Evolutionary conservation across 2,888 invertebrate genomes (phyloP).

Genomic region (Limenitis camilla): DNA sequence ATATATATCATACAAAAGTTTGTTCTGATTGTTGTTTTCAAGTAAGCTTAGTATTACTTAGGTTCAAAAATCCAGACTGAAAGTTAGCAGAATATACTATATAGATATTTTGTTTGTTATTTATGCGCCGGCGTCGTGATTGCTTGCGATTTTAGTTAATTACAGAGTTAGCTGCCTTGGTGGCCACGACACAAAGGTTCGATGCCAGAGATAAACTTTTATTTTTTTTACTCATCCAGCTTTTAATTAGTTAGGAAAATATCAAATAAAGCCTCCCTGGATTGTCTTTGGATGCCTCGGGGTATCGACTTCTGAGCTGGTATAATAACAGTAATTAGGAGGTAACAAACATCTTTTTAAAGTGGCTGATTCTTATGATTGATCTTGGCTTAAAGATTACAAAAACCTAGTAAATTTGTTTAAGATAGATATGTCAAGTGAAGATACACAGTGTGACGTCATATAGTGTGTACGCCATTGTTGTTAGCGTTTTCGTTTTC

Average conservation of each 20-base stretch:
- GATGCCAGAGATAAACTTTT: slow-evolving; percentile 72
- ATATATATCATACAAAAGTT: no score
- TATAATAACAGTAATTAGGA: slow-evolving; percentile 3
- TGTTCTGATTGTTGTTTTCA: no score
- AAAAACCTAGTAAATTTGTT: no score
- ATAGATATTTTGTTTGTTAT: slow-evolving; percentile 9
- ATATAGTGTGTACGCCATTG: no score
- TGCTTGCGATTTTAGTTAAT: slow-evolving; percentile 60
- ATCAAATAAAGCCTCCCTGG: slow-evolving; percentile 68
- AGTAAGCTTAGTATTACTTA: no score
- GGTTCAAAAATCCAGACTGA: not conserved
- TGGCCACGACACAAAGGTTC: slow-evolving; percentile 70
- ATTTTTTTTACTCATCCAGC: slow-evolving; percentile 69
- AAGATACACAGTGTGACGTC: no score
- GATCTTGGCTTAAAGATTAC: no score
- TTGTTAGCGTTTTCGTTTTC: no score
- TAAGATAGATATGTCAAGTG: no score
- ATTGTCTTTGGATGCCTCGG: slow-evolving; percentile 62
- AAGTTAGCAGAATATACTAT: not conserved
- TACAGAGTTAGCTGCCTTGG: slow-evolving; percentile 51
- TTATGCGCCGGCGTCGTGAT: slow-evolving; percentile 37
- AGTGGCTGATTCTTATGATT: no score
- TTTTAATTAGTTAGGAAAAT: slow-evolving; percentile 75
- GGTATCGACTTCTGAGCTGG: slow-evolving; percentile 20
- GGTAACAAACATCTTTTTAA: no score